Conservation (phyloP, 2,888 invertebrate species). For the Amitus sp. region DNA sequence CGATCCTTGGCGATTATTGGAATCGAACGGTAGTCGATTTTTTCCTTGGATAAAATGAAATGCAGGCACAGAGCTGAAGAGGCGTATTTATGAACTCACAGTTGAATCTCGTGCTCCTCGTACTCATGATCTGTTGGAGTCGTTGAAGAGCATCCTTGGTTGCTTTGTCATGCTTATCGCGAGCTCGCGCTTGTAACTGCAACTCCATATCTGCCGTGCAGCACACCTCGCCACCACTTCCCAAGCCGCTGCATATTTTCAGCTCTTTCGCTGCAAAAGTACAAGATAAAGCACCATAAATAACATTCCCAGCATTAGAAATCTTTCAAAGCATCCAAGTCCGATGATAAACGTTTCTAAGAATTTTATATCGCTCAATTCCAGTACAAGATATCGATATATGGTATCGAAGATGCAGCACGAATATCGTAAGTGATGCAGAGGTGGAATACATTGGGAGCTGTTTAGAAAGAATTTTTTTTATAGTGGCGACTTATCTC, state of each 20-base stretch:
- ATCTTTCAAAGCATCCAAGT: not conserved
- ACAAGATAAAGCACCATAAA: slow-evolving; percentile 11
- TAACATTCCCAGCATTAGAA: slow-evolving; percentile 17
- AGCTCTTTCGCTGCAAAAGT: slow-evolving; percentile 58
- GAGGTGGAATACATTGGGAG: not conserved
- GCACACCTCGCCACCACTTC: slow-evolving; percentile 68
- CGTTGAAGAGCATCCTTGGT: slow-evolving; percentile 80
- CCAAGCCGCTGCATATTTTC: slow-evolving; percentile 60
- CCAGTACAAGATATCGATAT: not conserved
- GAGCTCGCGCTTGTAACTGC: slow-evolving; percentile 76
- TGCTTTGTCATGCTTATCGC: slow-evolving; percentile 79
- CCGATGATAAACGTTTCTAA: slow-evolving; percentile 13
- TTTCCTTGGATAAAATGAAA: not conserved
- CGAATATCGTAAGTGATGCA: not conserved
- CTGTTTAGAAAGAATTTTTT: not conserved
- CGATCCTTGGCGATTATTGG: not conserved
- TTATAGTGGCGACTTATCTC: slow-evolving; percentile 35
- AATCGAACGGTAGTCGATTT: slow-evolving; percentile 1
- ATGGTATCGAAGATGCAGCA: not conserved
- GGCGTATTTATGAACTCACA: slow-evolving; percentile 71
- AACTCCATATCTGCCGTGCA: slow-evolving; percentile 76
- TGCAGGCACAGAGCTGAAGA: not conserved
- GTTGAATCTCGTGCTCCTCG: slow-evolving; percentile 85
- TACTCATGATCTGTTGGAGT: slow-evolving; percentile 78
- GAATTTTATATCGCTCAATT: not conserved